These are phyloP conservation scores for Bubo scandiacus DNA, from an alignment of 2,113 vertebrate species.

Conservation along the genomic window DNA sequence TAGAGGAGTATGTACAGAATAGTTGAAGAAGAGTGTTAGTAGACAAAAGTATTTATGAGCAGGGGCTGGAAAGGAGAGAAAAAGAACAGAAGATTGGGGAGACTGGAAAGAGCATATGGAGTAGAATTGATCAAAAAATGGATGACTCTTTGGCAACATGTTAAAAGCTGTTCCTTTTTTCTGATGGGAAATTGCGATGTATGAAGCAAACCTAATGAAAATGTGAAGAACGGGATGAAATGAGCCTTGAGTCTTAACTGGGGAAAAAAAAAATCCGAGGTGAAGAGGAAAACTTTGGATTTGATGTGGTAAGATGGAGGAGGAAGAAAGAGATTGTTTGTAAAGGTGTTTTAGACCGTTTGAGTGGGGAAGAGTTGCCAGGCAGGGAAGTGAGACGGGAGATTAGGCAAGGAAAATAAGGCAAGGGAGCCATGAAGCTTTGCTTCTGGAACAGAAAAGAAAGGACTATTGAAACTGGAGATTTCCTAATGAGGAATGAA, in stretches of 20 bases:
- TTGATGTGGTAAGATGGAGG: background rate
- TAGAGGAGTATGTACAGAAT: background rate
- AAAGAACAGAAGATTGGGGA: background rate
- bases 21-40: background rate
- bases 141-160: background rate
- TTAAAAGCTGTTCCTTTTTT: background rate
- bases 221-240: background rate
- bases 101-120: background rate
- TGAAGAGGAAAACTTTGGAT: background rate
- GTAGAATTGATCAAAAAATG: background rate
- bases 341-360: background rate
- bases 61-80: background rate
- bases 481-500: background rate
- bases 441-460: background rate
- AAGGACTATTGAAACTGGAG: background rate
- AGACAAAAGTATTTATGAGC: background rate
- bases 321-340: background rate
- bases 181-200: background rate
- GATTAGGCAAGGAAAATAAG: background rate
- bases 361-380: background rate
- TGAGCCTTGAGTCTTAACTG: background rate
- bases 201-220: background rate
- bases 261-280: background rate
- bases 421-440: background rate
- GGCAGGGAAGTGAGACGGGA: background rate